Evolutionary conservation across 2,888 invertebrate genomes (phyloP).

Genomic region (Lymantria monacha): DNA sequence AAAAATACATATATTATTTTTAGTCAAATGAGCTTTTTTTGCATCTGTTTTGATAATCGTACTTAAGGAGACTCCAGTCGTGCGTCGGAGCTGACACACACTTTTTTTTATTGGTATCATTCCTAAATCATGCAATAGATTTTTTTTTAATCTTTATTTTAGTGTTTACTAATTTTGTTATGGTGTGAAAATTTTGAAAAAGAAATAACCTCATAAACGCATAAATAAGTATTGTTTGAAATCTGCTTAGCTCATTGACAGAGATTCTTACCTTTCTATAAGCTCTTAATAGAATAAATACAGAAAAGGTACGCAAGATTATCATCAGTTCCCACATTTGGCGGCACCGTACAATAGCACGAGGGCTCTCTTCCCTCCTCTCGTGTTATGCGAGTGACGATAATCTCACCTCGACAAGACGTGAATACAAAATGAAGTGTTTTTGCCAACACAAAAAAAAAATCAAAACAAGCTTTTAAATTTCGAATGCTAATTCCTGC

Average conservation of each 20-base stretch:
- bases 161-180: too few relatives aligned
- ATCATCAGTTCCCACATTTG: conserved; percentile 62
- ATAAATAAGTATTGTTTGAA: neutral
- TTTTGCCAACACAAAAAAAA: conserved; percentile 23
- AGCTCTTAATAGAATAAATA: conserved; percentile 32
- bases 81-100: too few relatives aligned
- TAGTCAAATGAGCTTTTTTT: too few relatives aligned
- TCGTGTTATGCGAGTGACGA: conserved; percentile 60
- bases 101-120: too few relatives aligned
- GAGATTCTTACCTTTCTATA: neutral
- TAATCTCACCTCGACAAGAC: conserved; percentile 59
- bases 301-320: conserved; percentile 46
- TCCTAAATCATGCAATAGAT: too few relatives aligned
- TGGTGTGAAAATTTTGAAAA: neutral
- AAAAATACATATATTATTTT: too few relatives aligned
- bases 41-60: too few relatives aligned
- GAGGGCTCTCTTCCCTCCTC: conserved; percentile 37
- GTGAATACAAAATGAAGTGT: conserved; percentile 35
- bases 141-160: too few relatives aligned
- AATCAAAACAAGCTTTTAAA: conserved; percentile 32
- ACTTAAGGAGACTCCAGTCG: too few relatives aligned
- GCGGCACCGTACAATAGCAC: conserved; percentile 39
- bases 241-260: conserved; percentile 1
- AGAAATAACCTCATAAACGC: neutral
- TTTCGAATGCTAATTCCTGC: conserved; percentile 34